Evolutionary conservation across 2,113 vertebrate species (phyloP), one percentile per base, ranked within the genome.

Genomic region (Lycocorax pyrrhopterus): DNA sequence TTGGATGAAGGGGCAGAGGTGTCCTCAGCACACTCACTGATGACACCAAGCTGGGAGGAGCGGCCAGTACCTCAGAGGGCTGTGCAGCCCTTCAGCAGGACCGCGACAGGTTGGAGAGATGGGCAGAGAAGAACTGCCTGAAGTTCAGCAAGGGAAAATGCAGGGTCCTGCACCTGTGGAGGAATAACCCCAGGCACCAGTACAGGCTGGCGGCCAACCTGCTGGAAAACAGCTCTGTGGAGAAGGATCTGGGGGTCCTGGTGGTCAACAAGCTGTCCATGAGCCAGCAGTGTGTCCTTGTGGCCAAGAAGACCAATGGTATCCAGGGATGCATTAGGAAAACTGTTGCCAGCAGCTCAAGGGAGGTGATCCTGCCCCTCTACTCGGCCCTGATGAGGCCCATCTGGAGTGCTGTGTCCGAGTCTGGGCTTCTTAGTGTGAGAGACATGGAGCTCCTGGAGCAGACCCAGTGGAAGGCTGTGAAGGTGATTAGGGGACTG

Each of bases 331-430:
- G 23, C 8, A 2, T 60, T 75, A 75, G 60, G 33, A 67, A 59
- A 33, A 46, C 3, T 9, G 3, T 20, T 59, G 16, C 13, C 46
- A 74, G 23, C 16, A 46, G 46, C 16, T 46, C 11, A 9, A 39
- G 13, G 39, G 0, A 1, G 0, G 0, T 25, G 27, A 52, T 89
- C 33, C 29, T 82, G 37, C 2, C 32, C 5, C 12, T 74, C 44
- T 74, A 2, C 29, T 46, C 37, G 46, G 68, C 8, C 16, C 29
- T 33, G 14, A 22, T 44, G 59, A 59, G 60, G 44, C 18, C 10
- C 16, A 17, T 58, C 32, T 53, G 29, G 20, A 46, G 23, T 26
- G 9, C 53, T 53, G 39, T 53, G 53, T 9, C 23, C 29, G 7
- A 1, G 39, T 46, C 60, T 46, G 53, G 46, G n/a, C 16, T 82